Percentiles rank a stretch among this genome's conserved stretches.
Conservation (phyloP, 2,797 vertebrate species). For the Stomatorhinus walkeri region DNA sequence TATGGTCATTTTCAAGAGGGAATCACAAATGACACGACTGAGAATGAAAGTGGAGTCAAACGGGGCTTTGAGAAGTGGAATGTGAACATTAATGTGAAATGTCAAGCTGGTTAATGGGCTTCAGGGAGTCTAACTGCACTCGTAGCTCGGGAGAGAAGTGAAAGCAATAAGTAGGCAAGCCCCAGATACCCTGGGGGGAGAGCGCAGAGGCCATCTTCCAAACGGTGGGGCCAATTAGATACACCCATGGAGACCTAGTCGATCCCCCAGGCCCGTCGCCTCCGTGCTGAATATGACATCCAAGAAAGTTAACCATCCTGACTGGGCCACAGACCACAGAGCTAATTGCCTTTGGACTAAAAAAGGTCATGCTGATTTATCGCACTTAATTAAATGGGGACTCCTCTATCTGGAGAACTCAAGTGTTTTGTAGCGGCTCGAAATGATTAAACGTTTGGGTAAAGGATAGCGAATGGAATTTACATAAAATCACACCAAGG, state of each 20-base stretch:
- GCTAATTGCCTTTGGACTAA: constrained; percentile 9
- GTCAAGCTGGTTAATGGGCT: background rate
- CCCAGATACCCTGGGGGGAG: background rate
- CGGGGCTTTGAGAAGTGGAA: background rate
- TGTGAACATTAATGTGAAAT: background rate
- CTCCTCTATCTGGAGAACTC: background rate
- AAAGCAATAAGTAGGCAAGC: background rate
- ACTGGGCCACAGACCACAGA: background rate
- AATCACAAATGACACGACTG: background rate
- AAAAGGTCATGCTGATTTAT: background rate
- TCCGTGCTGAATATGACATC: background rate
- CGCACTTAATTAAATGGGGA: background rate
- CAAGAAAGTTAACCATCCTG: background rate
- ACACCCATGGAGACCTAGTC: background rate
- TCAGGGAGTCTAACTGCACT: background rate
- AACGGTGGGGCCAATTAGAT: constrained; percentile 1
- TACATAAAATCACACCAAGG: background rate
- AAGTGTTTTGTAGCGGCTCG: background rate
- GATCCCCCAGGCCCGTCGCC: background rate
- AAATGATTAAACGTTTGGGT: background rate
- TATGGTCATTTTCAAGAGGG: background rate
- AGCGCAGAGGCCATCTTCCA: background rate
- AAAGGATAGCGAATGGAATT: background rate
- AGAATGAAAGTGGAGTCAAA: background rate
- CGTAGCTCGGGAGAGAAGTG: background rate